phyloP scores from a whole-genome alignment of 2,888 invertebrate genomes.

The Diabrotica balteata region DNA sequence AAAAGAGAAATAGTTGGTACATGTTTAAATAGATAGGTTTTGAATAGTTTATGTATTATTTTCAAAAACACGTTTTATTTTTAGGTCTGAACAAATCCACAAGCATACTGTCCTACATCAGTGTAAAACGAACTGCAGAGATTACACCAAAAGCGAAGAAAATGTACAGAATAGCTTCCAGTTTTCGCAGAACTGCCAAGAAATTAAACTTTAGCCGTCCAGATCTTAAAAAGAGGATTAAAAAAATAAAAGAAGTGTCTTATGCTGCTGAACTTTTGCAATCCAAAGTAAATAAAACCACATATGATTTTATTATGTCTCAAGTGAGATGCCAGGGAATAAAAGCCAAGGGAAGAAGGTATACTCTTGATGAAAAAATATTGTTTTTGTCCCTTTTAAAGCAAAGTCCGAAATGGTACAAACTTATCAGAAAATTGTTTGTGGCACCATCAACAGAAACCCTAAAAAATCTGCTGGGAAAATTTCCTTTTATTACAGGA shows the following conservation, averaged over 20 bases:
- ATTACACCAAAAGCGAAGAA: constrained; percentile 1
- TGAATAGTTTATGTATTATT: no score
- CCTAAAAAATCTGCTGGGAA: constrained; percentile 4
- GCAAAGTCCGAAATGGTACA: constrained; percentile 11
- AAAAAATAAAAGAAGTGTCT: neutral
- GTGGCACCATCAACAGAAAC: constrained; percentile 9
- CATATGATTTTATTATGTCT: no score
- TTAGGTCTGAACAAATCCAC: no score
- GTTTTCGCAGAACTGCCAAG: neutral
- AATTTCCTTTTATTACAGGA: constrained; percentile 1
- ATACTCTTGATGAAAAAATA: constrained; percentile 14
- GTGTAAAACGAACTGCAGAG: neutral
- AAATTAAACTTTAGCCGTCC: neutral
- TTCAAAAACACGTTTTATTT: no score
- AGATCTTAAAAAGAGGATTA: neutral
- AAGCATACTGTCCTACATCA: no score
- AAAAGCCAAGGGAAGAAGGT: constrained; percentile 5
- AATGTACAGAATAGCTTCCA: neutral
- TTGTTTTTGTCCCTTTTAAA: constrained; percentile 9
- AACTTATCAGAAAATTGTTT: constrained; percentile 9
- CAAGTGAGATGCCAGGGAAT: no score
- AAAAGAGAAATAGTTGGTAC: no score
- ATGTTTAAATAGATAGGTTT: no score
- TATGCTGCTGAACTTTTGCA: neutral
- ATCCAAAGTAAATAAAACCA: no score